Conservation (phyloP, 2,888 invertebrate species). For the Campopleginae sp. region DNA sequence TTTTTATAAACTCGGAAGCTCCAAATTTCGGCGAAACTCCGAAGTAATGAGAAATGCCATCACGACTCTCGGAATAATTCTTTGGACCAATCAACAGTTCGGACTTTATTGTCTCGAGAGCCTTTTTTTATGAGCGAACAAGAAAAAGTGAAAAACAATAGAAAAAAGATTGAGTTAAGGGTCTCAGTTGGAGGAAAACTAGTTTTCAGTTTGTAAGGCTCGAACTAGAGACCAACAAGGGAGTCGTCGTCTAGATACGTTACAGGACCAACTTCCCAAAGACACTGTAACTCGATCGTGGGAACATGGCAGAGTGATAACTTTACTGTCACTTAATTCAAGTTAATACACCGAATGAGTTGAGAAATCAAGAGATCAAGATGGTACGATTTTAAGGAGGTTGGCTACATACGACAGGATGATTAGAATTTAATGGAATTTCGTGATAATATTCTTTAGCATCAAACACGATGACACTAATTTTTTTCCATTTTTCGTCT, state of each 20-base stretch:
- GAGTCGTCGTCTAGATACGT: conserved; percentile 8
- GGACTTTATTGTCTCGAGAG: background rate
- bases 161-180: background rate
- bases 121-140: background rate
- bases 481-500: too few species aligned
- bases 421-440: too few species aligned
- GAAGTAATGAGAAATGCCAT: background rate
- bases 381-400: too few species aligned
- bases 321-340: background rate
- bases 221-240: background rate
- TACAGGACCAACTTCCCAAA: background rate
- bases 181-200: background rate
- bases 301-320: background rate
- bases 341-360: background rate
- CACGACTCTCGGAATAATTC: background rate
- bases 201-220: background rate
- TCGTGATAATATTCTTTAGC: too few species aligned
- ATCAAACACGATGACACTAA: too few species aligned
- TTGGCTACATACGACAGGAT: too few species aligned
- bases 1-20: background rate
- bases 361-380: background rate
- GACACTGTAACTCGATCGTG: conserved; percentile 2
- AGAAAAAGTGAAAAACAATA: background rate
- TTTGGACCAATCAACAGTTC: too few species aligned
- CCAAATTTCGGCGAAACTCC: too few species aligned